These are phyloP conservation scores for Lycodopsis pacificus DNA, from an alignment of 2,797 vertebrate species.

Conservation along the genomic window DNA sequence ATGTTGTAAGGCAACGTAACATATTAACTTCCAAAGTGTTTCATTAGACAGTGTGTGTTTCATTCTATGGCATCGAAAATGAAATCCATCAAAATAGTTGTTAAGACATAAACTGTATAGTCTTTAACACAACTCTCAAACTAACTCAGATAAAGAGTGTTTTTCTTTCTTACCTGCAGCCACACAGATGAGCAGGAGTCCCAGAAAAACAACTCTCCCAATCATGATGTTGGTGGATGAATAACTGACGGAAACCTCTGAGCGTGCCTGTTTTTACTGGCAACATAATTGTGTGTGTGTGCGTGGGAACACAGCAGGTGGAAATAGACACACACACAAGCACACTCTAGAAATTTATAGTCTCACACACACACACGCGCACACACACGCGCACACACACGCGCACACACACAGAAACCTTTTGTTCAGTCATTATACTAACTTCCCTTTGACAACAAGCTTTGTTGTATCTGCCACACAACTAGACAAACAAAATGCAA, in stretches of 20 bases:
- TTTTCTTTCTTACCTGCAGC: slow-evolving; percentile 67
- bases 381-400: slow-evolving; percentile 1
- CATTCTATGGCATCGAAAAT: not conserved
- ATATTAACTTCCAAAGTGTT: not conserved
- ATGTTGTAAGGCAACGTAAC: not conserved
- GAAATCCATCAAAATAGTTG: not conserved
- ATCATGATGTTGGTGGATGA: slow-evolving; percentile 67
- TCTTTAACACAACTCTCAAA: not conserved
- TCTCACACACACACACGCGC: slow-evolving; percentile 9
- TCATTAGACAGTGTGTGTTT: not conserved
- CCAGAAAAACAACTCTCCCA: slow-evolving; percentile 66
- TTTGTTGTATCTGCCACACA: not conserved
- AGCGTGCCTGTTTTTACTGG: slow-evolving; percentile 13
- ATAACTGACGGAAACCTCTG: slow-evolving; percentile 40
- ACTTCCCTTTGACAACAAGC: slow-evolving; percentile 17
- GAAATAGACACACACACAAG: slow-evolving; percentile 40
- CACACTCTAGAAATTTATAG: slow-evolving; percentile 47
- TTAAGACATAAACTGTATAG: not conserved
- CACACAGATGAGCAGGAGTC: slow-evolving; percentile 71
- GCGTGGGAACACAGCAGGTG: slow-evolving; percentile 59
- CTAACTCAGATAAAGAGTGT: not conserved
- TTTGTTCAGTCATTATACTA: slow-evolving; percentile 42
- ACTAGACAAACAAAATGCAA: not conserved
- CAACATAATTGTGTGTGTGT: slow-evolving; percentile 9
- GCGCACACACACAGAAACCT: slow-evolving; percentile 16